Evolutionary conservation across 2,113 vertebrate genomes (phyloP).

Genomic region (Ctenomys sociabilis): DNA sequence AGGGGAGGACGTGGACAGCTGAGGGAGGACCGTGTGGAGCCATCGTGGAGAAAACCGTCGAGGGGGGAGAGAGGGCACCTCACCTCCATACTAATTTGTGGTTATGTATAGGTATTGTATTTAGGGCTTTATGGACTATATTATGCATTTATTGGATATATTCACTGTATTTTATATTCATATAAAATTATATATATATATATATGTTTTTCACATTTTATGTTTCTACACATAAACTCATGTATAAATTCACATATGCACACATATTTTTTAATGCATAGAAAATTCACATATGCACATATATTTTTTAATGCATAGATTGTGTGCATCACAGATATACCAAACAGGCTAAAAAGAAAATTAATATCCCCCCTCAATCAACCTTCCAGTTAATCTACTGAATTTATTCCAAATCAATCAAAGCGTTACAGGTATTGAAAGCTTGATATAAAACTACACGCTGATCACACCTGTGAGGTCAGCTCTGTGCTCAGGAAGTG

Average conservation of each 20-base stretch:
- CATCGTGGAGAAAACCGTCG: too few relatives aligned
- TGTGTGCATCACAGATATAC: background rate
- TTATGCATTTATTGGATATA: background rate
- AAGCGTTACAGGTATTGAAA: background rate
- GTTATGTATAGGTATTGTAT: background rate
- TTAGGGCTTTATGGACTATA: background rate
- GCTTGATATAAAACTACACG: background rate
- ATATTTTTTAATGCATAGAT: too few relatives aligned
- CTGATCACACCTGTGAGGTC: rapidly evolving
- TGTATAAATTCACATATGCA: background rate
- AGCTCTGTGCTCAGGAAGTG: background rate
- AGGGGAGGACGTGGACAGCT: too few relatives aligned
- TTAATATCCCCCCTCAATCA: background rate
- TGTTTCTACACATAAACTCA: background rate
- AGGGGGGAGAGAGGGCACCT: background rate
- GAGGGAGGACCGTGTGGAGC: too few relatives aligned
- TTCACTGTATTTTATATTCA: background rate
- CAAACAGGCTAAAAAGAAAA: background rate
- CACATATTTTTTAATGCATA: too few relatives aligned
- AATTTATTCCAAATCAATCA: background rate
- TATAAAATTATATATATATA: background rate
- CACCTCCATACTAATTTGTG: background rate
- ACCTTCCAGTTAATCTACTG: background rate
- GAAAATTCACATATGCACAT: too few relatives aligned
- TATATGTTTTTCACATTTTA: background rate